A percentile compares a stretch with the other conserved stretches of the same genome.
These are phyloP conservation scores for Chelon auratus DNA, from an alignment of 2,797 vertebrate genomes.

Conservation along the genomic window DNA sequence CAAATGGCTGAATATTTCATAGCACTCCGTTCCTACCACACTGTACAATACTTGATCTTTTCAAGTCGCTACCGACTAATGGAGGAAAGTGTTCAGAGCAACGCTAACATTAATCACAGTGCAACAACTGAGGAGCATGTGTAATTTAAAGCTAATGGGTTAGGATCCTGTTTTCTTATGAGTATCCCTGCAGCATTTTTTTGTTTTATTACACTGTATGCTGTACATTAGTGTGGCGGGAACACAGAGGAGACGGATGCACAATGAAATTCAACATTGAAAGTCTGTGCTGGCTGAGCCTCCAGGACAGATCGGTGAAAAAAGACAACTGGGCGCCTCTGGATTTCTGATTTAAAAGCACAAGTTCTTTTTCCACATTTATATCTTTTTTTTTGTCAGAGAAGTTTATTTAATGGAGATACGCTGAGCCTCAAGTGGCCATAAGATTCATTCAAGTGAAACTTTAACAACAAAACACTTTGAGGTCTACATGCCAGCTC, in stretches of 20 bases:
- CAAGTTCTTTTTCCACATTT: not conserved
- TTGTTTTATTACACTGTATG: slow-evolving; percentile 12
- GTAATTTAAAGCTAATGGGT: slow-evolving; percentile 31
- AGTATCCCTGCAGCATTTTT: slow-evolving; percentile 19
- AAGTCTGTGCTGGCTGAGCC: slow-evolving; percentile 13
- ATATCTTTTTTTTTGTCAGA: not conserved
- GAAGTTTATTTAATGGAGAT: not conserved
- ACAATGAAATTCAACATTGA: slow-evolving; percentile 33
- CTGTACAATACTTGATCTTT: slow-evolving; percentile 41
- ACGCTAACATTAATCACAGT: slow-evolving; percentile 28
- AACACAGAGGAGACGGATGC: slow-evolving; percentile 16
- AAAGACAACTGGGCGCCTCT: slow-evolving; percentile 13
- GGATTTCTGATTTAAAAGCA: not conserved
- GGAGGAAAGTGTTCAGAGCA: slow-evolving; percentile 22
- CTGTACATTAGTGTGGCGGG: not conserved
- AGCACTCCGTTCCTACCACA: slow-evolving; percentile 37
- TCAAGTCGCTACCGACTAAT: slow-evolving; percentile 28
- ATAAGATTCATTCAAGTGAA: slow-evolving; percentile 11
- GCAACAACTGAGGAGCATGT: slow-evolving; percentile 20
- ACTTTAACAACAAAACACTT: slow-evolving; percentile 13
- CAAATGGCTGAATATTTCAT: slow-evolving; percentile 78
- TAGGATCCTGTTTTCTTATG: not conserved
- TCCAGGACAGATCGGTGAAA: slow-evolving; percentile 29
- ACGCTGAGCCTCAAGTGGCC: not conserved
- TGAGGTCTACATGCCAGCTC: not conserved